These are phyloP conservation scores for Callionymus lyra DNA, from an alignment of 2,113 vertebrate genomes.

Conservation along the genomic window DNA sequence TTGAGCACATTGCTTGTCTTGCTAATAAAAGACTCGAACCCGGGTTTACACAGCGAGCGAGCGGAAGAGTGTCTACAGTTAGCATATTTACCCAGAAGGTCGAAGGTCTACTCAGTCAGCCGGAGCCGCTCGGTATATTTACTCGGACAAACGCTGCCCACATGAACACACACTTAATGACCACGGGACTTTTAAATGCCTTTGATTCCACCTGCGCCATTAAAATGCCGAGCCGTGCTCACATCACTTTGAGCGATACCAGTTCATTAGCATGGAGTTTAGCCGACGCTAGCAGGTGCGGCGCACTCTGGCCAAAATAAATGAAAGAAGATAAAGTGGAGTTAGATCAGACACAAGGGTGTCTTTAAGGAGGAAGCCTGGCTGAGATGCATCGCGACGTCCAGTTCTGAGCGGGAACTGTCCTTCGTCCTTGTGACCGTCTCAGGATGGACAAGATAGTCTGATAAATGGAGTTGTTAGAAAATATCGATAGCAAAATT, in stretches of 20 bases:
- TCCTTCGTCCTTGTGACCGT: too few relatives aligned
- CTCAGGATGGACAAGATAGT: too few relatives aligned
- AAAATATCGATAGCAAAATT: too few relatives aligned
- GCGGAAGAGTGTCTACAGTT: slow-evolving; percentile 11
- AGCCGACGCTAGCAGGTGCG: slow-evolving; percentile 53
- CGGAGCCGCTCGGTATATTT: slow-evolving; percentile 40
- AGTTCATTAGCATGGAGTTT: slow-evolving; percentile 49
- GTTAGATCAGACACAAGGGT: slow-evolving; percentile 39
- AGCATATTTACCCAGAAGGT: slow-evolving; percentile 24
- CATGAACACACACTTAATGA: slow-evolving; percentile 24
- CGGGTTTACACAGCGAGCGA: slow-evolving; percentile 19
- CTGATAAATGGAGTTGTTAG: too few relatives aligned
- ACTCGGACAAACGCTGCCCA: slow-evolving; percentile 16
- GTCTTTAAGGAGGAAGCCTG: slow-evolving; percentile 20
- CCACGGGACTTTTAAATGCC: slow-evolving; percentile 6
- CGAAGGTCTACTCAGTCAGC: slow-evolving; percentile 41
- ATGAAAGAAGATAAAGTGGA: slow-evolving; percentile 26
- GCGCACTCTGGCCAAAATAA: slow-evolving; percentile 39
- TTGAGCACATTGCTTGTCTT: slow-evolving; percentile 7
- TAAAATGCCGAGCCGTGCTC: slow-evolving; percentile 35
- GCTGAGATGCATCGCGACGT: too few relatives aligned
- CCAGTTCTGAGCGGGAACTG: too few relatives aligned
- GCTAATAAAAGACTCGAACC: slow-evolving; percentile 16
- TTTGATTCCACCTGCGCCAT: slow-evolving; percentile 29
- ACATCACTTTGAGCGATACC: slow-evolving; percentile 37